These are phyloP conservation scores for Sandelia bainsii DNA, from an alignment of 2,797 vertebrate species.

Conservation along the genomic window DNA sequence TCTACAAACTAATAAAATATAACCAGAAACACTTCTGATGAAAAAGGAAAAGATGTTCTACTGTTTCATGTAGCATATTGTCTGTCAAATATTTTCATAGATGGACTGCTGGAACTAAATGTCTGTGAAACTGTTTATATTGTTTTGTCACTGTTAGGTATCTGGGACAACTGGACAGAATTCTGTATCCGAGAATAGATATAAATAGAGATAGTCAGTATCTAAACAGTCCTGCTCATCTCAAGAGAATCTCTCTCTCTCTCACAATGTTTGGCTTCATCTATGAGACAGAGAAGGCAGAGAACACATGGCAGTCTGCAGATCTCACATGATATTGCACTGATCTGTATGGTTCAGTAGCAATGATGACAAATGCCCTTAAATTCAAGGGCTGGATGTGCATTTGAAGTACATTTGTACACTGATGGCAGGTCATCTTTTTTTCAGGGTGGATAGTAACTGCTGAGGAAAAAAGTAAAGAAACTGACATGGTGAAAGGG, in stretches of 20 bases:
- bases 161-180: not conserved
- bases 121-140: not conserved
- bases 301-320: not conserved
- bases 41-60: no score
- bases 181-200: not conserved
- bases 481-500: not conserved
- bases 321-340: constrained; percentile 10
- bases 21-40: no score
- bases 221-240: not conserved
- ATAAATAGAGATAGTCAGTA: not conserved
- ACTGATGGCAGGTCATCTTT: constrained; percentile 22
- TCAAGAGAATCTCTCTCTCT: not conserved
- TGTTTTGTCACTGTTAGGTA: not conserved
- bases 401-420: constrained; percentile 1
- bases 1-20: no score
- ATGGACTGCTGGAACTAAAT: not conserved
- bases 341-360: constrained; percentile 25
- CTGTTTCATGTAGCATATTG: not conserved
- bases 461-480: constrained; percentile 1
- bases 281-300: not conserved
- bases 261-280: not conserved
- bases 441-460: constrained; percentile 10
- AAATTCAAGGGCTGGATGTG: constrained; percentile 8
- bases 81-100: not conserved
- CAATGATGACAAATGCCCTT: constrained; percentile 24